Conservation (phyloP, 2,888 invertebrate genomes). For the Flexamia atlantica region DNA sequence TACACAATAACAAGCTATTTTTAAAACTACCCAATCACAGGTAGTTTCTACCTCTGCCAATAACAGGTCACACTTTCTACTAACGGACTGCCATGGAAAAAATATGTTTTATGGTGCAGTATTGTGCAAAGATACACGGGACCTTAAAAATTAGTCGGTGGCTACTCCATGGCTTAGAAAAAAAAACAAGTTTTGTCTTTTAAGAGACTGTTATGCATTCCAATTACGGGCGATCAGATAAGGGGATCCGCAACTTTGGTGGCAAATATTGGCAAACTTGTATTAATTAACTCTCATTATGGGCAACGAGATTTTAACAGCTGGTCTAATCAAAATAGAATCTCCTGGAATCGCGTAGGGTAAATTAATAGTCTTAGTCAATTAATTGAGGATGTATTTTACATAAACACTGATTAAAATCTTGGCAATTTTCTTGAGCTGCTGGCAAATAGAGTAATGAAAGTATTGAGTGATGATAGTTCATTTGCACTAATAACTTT, state of each 20-base stretch:
- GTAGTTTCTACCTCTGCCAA: too few relatives aligned
- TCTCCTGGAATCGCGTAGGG: constrained; percentile 4
- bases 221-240: neutral
- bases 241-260: neutral
- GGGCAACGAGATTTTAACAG: constrained; percentile 28
- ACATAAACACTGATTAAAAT: constrained; percentile 16
- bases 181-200: too few relatives aligned
- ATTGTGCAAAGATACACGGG: too few relatives aligned
- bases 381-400: constrained; percentile 39
- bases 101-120: too few relatives aligned
- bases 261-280: constrained; percentile 7
- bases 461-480: too few relatives aligned
- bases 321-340: constrained; percentile 31
- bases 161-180: too few relatives aligned
- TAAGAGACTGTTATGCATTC: neutral
- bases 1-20: too few relatives aligned
- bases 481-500: too few relatives aligned
- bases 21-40: too few relatives aligned
- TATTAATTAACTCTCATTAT: neutral
- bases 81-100: too few relatives aligned
- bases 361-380: neutral
- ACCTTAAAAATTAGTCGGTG: too few relatives aligned
- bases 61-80: too few relatives aligned
- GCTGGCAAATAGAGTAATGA: neutral
- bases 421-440: neutral